phyloP scores from a whole-genome alignment of 1,140 invertebrate genomes.

The Amyelois transitella region DNA sequence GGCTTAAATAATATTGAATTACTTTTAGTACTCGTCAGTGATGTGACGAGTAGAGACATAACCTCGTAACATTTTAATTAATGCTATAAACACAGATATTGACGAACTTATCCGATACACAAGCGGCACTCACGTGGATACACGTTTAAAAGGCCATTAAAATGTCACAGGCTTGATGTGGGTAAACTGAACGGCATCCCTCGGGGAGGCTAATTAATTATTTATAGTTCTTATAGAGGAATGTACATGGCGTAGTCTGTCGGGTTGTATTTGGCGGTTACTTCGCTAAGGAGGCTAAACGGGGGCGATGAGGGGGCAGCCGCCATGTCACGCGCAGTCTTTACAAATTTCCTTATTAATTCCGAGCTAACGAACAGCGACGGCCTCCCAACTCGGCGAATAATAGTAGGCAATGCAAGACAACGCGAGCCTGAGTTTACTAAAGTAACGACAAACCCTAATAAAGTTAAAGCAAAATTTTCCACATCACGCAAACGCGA shows the following conservation, averaged over 20 bases:
- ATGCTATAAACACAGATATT: constrained; percentile 7
- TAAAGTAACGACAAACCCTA: too few relatives aligned
- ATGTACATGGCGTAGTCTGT: constrained; percentile 7
- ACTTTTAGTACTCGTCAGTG: too few relatives aligned
- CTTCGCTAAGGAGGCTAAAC: neutral
- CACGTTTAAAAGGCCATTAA: constrained; percentile 58
- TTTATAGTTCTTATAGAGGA: constrained; percentile 52
- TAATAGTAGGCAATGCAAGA: neutral
- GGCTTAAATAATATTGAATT: too few relatives aligned
- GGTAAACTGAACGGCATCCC: constrained; percentile 38
- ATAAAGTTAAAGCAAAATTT: too few relatives aligned
- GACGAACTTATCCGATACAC: constrained; percentile 27
- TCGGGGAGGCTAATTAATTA: constrained; percentile 48
- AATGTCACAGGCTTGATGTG: constrained; percentile 54
- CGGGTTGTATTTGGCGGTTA: neutral
- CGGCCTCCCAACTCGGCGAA: constrained; percentile 18
- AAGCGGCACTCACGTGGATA: constrained; percentile 30
- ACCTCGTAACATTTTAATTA: constrained; percentile 26
- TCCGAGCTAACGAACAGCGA: constrained; percentile 27
- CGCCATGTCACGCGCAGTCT: constrained; percentile 27
- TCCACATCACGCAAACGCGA: too few relatives aligned
- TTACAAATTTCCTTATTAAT: constrained; percentile 46
- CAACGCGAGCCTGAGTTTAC: neutral
- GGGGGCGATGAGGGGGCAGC: neutral
- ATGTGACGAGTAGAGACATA: constrained; percentile 13